These are phyloP conservation scores for Sus scrofa DNA, from an alignment of 2,113 vertebrate species.

Conservation along the genomic window T2T-Sscrofa CM000826.6:95081501-95082000, in stretches of 20 bases:
- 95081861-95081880: not conserved
- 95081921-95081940: not conserved
- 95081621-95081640: not conserved
- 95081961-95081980: not conserved
- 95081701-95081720: not conserved
- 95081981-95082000: constrained; percentile 63
- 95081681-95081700: not conserved
- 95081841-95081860: not conserved
- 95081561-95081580: not conserved
- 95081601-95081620: not conserved
- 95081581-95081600: not conserved
- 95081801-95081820: too few relatives aligned
- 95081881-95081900: not conserved
- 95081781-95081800: not conserved
- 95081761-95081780: not conserved
- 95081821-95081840: not conserved
- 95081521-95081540: not conserved
- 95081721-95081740: not conserved
- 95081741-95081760: not conserved
- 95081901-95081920: not conserved
- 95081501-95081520: not conserved
- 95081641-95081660: not conserved
- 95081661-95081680: rapidly evolving
- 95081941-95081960: not conserved
- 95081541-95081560: not conserved